Evolutionary conservation across 2,888 invertebrate species (phyloP), one percentile per base, ranked within the genome.

Genomic region (Napeogenes inachia): DNA sequence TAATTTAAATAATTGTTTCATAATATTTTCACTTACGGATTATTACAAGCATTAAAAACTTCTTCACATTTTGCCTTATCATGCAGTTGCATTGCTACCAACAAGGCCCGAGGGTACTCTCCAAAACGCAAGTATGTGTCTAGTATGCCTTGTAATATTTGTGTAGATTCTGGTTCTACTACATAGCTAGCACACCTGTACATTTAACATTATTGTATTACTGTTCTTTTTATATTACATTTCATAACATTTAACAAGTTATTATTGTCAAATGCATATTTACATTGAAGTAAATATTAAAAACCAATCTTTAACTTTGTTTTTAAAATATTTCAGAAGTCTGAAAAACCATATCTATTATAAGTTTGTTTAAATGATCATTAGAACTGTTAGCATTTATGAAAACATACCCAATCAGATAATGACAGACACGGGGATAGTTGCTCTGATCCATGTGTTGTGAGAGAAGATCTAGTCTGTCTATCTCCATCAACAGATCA

Each of bases 401-500:
- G 0, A 50, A 4, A 56, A 59, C 80, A 78, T 72, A 91, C 91
- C 91, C 91, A 66, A 94, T 93, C 57, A 98, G 91, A 86, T 99
- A 99, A 38, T 98, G 92, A 78, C 99, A 99, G 53, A 99, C 98
- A 71, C 99, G 91, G 13, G 95, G 94, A 82, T 97, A 98, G 62
- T 96, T 97, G 73, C 95, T 95, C 73, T 95, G 94, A 73, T 97
- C 97, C 71, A 99, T 97, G 76, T 96, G 96, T 61, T 96, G 92
- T 32, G 95, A 94, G 30, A 99, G 88, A 57, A 98, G 87, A 75
- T 97, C 96, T 56, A 99, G 90, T 66, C 94, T 92, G 78, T 99
- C 99, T 70, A 99, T 97, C 91, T 99, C 99, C 95, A 99, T 99
- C 0, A 99, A 91, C 63, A 99, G 90, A 89, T 99, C 99, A 82